These are phyloP conservation scores for Fukomys damarensis DNA, from an alignment of 2,113 vertebrate genomes.

Conservation along the genomic window DNA sequence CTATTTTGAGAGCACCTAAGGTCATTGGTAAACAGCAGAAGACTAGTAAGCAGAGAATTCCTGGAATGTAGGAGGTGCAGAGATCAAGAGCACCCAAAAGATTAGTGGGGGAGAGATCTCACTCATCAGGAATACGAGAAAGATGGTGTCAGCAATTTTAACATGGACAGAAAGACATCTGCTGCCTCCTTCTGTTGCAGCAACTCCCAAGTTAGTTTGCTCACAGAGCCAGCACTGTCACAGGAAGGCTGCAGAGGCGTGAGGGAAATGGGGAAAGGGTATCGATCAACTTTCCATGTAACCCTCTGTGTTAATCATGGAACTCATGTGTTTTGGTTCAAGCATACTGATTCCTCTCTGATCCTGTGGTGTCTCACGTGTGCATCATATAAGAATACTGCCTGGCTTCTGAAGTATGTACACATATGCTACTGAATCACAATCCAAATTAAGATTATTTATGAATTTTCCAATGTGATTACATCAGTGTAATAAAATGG, in stretches of 20 bases:
- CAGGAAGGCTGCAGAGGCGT: background rate
- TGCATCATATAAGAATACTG: background rate
- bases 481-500: background rate
- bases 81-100: slow-evolving; percentile 8
- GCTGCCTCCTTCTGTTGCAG: background rate
- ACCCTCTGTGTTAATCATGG: background rate
- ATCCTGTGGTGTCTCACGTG: background rate
- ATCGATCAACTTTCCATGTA: background rate
- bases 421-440: background rate
- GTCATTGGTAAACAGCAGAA: background rate
- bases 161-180: background rate
- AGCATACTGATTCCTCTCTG: background rate
- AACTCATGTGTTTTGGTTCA: background rate
- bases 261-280: background rate
- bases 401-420: background rate
- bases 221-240: background rate
- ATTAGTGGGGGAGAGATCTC: background rate
- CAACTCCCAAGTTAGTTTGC: background rate
- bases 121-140: background rate
- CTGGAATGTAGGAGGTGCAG: background rate
- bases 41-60: background rate
- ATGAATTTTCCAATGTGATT: background rate
- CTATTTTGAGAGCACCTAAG: background rate
- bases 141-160: background rate
- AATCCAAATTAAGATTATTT: background rate